Evolutionary conservation across 1,140 invertebrate genomes (phyloP), one percentile per base, ranked within the genome.

Genomic region (Sipha flava): DNA sequence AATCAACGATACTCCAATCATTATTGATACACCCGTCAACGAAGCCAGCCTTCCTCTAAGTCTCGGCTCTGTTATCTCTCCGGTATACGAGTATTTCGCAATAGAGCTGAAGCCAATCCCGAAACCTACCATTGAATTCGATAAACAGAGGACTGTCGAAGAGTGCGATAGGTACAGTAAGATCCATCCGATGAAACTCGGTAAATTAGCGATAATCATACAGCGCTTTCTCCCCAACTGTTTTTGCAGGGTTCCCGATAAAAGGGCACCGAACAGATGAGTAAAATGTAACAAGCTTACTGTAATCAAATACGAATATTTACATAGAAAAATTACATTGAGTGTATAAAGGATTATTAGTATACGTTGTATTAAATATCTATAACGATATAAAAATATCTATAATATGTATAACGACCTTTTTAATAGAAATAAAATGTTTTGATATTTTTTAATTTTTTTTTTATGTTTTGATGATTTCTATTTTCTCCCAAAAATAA

Each of bases 51-150:
- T n/a, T 47, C 81, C 81, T 12, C 81, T 62, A n/a, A 80, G 40
- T 3, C 57, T n/a, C 29, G 72, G 82, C 84, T 85, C 87, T 85
- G 86, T 86, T 7, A 88, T 86, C 84, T 88, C 87, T 3, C 87
- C 87, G 3, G 88, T 85, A 72, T 88, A 88, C 4, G 87, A 85
- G 43, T 86, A 84, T 45, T 88, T 86, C 2, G 87, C 87, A 16
- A 87, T 87, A 18, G 81, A 80, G 85, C 87, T 87, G 6, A 88
- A 84, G 0, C 88, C 88, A 21, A 86, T 85, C 16, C 87, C 87
- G 0, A 83, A 45, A 0, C 83, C 83, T 79, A 82, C 82, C 12
- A 83, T 10, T 14, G 81, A 52, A 3, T 47, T 40, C 0, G 82
- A 54, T 3, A 66, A 3, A 64, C 81, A 83, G 0, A 83, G 82